Evolutionary conservation across 2,113 vertebrate species (phyloP), one percentile per base, ranked within the genome.

Genomic region (Numida meleagris): DNA sequence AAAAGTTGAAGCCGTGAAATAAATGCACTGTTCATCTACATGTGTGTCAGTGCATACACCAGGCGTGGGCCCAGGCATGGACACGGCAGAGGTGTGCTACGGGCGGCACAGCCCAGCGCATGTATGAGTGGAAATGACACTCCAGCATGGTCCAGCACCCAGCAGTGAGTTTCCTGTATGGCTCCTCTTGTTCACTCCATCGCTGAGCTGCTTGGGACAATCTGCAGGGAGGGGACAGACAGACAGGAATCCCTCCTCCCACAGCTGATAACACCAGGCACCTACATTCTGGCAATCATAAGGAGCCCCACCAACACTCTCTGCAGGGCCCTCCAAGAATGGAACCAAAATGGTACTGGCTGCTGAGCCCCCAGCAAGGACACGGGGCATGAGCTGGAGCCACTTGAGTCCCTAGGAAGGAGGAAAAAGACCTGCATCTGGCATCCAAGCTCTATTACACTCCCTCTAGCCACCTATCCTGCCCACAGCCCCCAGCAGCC

Each of bases 21-120:
- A 36, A 19, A 7, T 0, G 9, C 5, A 4, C 15, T 29, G 1
- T 24, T 50, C 7, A 24, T 17, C 48, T 40, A 51, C 17, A 45
- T 1, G 0, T 3, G 62, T 19, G 25, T 4, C 46, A 34, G 4
- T 4, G 38, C 23, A 6, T 3, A 18, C 0, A 1, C 12, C 43
- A 24, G 34, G 61, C 25, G 17, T 18, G 38, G 65, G 65, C 31
- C 9, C 42, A 40, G 36, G 66, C 46, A 45, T 16, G 23, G 9
- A 1, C 38, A 10, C 6, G 5, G 75, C 34, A 71, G 65, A 33
- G 55, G 24, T 3, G 0, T 13, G 31, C 50, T 11, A 42, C 6
- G 1, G 40, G 20, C 17, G 51, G 50, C 43, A 58, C 27, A 18
- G 33, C 43, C 3, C 51, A 34, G 31, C 5, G 7, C 11, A 1